Percentiles rank a stretch among this genome's conserved stretches.
These are phyloP conservation scores for Axea sp. DNA, from an alignment of 2,888 invertebrate species.

Conservation along the genomic window DNA sequence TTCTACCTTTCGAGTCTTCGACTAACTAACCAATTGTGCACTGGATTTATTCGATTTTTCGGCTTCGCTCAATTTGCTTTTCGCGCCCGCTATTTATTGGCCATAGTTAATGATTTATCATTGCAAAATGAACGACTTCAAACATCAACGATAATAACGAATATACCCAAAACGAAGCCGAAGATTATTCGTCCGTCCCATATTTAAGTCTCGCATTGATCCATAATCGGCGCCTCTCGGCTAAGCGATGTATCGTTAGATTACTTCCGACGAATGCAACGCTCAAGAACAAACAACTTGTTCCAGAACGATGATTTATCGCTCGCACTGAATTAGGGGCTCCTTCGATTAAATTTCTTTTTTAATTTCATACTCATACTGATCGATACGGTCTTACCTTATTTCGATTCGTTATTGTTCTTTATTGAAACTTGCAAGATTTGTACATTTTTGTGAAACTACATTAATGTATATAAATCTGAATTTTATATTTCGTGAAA, in stretches of 20 bases:
- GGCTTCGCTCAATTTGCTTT: slow-evolving; percentile 49
- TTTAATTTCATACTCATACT: background rate
- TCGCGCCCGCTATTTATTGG: slow-evolving; percentile 52
- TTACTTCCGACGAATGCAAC: slow-evolving; percentile 39
- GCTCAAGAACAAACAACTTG: slow-evolving; percentile 51
- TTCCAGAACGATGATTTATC: slow-evolving; percentile 43
- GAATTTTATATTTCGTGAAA: no score
- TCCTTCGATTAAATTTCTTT: background rate
- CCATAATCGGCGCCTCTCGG: slow-evolving; percentile 59
- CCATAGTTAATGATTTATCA: slow-evolving; percentile 51
- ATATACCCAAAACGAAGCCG: slow-evolving; percentile 57
- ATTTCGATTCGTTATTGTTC: no score
- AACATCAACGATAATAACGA: slow-evolving; percentile 56
- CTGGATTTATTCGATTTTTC: slow-evolving; percentile 69
- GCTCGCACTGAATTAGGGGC: no score
- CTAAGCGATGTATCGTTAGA: slow-evolving; percentile 41
- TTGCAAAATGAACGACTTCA: slow-evolving; percentile 53
- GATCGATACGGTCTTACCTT: no score
- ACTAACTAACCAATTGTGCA: slow-evolving; percentile 72
- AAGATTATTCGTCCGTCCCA: slow-evolving; percentile 39
- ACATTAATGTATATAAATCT: no score
- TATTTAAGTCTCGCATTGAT: slow-evolving; percentile 51
- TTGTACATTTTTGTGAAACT: no score
- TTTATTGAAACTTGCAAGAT: no score
- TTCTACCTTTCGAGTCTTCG: no score